Evolutionary conservation across 2,113 vertebrate species (phyloP), one percentile per base, ranked within the genome.

Genomic region (Phycodurus eques): DNA sequence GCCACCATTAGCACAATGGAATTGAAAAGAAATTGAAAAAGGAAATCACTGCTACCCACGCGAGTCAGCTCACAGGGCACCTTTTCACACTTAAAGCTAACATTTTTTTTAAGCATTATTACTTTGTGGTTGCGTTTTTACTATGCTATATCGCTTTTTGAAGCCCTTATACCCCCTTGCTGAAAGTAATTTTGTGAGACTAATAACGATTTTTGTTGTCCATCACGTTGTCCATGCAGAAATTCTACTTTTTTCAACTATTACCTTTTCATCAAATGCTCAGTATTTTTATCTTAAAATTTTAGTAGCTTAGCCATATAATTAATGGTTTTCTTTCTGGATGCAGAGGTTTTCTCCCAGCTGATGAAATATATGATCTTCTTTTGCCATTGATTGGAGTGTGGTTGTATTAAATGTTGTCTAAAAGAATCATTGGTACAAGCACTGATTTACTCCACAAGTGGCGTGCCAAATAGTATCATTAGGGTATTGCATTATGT

Each of bases 11-110:
- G 70, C 85, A 88, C 86, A 86, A 85, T 75, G 73, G 87, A 85
- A 90, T 86, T 82, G 82, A 85, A 89, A 85, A 80, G 66, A 85
- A 87, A 88, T 82, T 82, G 77, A 85, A 85, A 86, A 78, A 46
- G 79, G 79, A 88, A 90, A 87, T 77, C 80, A 79, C 74, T 75
- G 67, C 72, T 73, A 80, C 80, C 31, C 59, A 17, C 59, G 70
- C 59, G 64, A 80, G 66, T 77, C 67, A 70, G 78, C 75, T 71
- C 68, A 77, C 62, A 9, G 47, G 76, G 4, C 20, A 77, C 77
- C n/a, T 46, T 46, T 65, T 27, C 43, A 27, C 43, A 43, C 63
- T 27, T 60, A 33, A 60, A 33, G 4, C 13, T 11, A 56, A 57
- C 27, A 33, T 33, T 33, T 22, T 59, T 31, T 59, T 57, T 13